Conservation (phyloP, 2,797 vertebrate genomes). For the Lerista edwardsae region DNA sequence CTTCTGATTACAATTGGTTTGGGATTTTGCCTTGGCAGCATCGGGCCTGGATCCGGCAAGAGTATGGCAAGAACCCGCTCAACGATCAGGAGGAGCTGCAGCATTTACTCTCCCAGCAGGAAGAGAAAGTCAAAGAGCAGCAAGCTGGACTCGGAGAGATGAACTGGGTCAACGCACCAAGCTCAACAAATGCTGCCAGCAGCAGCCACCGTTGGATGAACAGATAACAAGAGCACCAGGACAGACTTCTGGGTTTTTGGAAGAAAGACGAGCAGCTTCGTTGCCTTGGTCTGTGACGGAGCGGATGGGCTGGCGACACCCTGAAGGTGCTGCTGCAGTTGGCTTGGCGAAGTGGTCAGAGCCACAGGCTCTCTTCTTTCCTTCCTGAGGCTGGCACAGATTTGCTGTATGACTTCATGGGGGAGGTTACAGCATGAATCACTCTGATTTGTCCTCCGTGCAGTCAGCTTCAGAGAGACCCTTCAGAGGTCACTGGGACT, state of each 20-base stretch:
- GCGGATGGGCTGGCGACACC: background rate
- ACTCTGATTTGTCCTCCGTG: background rate
- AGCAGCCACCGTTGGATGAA: constrained; percentile 72
- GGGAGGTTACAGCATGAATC: background rate
- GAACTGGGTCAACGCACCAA: constrained; percentile 64
- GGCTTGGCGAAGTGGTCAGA: fast-evolving
- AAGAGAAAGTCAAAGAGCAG: constrained; percentile 77
- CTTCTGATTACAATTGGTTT: fast-evolving
- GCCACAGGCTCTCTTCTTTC: fast-evolving
- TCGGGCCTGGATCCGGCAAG: constrained; percentile 79
- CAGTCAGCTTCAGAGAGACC: background rate
- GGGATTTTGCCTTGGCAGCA: constrained; percentile 75
- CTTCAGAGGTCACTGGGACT: background rate
- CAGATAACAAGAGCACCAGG: constrained; percentile 46
- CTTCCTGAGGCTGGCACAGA: background rate
- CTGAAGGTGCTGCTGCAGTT: fast-evolving
- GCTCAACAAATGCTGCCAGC: constrained; percentile 56
- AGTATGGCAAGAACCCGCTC: constrained; percentile 80
- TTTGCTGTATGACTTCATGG: fast-evolving
- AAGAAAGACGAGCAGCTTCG: background rate
- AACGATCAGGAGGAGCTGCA: constrained; percentile 84
- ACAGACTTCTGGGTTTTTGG: fast-evolving
- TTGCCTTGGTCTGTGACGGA: fast-evolving
- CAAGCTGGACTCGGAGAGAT: constrained; percentile 69
- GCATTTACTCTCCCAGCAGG: constrained; percentile 77